Evolutionary conservation across 2,888 invertebrate species (phyloP).

Genomic region (Cryptus armator): DNA sequence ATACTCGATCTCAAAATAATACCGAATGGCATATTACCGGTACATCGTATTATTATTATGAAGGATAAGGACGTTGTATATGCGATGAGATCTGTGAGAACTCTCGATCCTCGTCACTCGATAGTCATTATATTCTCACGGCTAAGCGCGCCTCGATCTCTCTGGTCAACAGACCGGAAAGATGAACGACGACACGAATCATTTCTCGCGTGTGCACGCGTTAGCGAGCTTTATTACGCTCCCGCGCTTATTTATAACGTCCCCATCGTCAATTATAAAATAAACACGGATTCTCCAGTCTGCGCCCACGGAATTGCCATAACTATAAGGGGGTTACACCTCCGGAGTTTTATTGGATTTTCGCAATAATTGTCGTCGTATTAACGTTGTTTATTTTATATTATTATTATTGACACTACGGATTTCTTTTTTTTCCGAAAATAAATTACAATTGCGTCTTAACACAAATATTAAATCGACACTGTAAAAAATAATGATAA

Average conservation of each 20-base stretch:
- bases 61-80: not conserved
- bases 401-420: slow-evolving; percentile 21
- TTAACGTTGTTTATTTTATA: slow-evolving; percentile 37
- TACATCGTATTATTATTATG: not conserved
- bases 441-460: too few relatives aligned
- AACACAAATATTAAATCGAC: too few relatives aligned
- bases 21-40: slow-evolving; percentile 21
- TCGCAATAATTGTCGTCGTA: slow-evolving; percentile 37
- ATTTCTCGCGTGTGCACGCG: slow-evolving; percentile 2
- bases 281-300: not conserved
- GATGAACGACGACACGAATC: slow-evolving; percentile 47
- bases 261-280: slow-evolving; percentile 36
- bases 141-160: slow-evolving; percentile 44
- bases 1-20: slow-evolving; percentile 18
- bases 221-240: not conserved
- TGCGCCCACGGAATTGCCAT: slow-evolving; percentile 9
- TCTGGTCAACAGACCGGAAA: slow-evolving; percentile 59
- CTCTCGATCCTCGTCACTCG: slow-evolving; percentile 27
- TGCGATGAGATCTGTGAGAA: slow-evolving; percentile 48
- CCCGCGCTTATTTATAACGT: not conserved
- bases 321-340: slow-evolving; percentile 36
- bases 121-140: slow-evolving; percentile 61
- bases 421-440: not conserved
- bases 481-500: too few relatives aligned
- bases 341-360: not conserved